phyloP scores from a whole-genome alignment of 1,140 invertebrate genomes.

The Hylaeus volcanicus region DNA sequence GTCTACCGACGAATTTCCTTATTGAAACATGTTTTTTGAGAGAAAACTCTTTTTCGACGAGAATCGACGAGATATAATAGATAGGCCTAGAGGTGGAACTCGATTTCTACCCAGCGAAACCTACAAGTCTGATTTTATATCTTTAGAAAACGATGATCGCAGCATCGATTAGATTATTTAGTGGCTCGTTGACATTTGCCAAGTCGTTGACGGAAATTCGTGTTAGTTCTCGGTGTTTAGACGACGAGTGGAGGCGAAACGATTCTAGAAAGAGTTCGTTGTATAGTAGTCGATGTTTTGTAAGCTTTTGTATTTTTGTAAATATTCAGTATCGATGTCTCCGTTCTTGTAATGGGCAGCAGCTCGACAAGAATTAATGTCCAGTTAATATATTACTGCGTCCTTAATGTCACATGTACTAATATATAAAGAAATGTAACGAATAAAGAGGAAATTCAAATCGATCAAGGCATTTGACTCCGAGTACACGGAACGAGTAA shows the following conservation, averaged over 20 bases:
- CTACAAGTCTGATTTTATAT: constrained; percentile 71
- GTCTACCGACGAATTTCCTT: not conserved
- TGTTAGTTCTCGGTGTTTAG: constrained; percentile 55
- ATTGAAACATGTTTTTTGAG: not conserved
- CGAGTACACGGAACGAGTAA: no score
- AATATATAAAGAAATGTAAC: constrained; percentile 73
- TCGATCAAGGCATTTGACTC: no score
- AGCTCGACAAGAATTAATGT: constrained; percentile 58
- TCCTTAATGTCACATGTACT: constrained; percentile 73
- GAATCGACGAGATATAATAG: not conserved
- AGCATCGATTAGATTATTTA: constrained; percentile 38
- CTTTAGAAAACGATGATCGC: constrained; percentile 44
- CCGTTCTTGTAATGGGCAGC: constrained; percentile 43
- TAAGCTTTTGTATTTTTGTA: constrained; percentile 80
- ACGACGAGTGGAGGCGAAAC: constrained; percentile 5
- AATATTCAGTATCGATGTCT: constrained; percentile 71
- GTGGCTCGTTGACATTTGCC: constrained; percentile 16
- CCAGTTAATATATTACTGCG: constrained; percentile 75
- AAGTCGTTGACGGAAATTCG: constrained; percentile 31
- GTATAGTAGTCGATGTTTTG: constrained; percentile 75
- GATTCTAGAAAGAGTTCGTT: constrained; percentile 48
- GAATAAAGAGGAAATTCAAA: constrained; percentile 59
- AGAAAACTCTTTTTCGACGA: not conserved
- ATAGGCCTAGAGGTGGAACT: constrained; percentile 37
- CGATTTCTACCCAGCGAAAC: constrained; percentile 32